Evolutionary conservation across 2,888 invertebrate species (phyloP).

Genomic region (Oasisia sp.): DNA sequence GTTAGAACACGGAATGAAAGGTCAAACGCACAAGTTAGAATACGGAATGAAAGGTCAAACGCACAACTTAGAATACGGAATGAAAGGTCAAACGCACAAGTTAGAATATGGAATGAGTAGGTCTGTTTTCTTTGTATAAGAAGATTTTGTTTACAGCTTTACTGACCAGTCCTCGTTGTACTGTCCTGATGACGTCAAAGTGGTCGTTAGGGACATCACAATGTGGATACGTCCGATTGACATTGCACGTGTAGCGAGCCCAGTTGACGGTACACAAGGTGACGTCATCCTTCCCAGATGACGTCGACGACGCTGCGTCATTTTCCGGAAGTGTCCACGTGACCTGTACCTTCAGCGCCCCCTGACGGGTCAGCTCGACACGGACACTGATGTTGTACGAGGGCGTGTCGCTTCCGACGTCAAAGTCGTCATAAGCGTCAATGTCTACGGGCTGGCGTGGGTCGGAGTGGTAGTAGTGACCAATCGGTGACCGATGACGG

Average conservation of each 20-base stretch:
- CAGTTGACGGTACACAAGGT: not conserved
- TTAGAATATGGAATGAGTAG: not conserved
- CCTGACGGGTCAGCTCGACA: not conserved
- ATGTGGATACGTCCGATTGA: not conserved
- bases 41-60: not conserved
- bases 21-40: not conserved
- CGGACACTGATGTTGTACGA: not conserved
- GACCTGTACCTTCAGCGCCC: not conserved
- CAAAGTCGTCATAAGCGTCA: not conserved
- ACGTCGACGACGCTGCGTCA: not conserved
- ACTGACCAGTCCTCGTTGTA: not conserved
- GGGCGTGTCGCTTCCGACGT: not conserved
- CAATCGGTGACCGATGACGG: not conserved
- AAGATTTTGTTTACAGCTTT: not conserved
- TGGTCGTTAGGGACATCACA: not conserved
- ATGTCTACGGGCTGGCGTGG: not conserved
- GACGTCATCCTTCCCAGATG: not conserved
- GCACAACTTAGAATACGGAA: not conserved
- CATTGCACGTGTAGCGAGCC: not conserved
- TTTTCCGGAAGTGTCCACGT: not conserved
- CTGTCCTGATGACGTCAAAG: not conserved
- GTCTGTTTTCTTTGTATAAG: not conserved
- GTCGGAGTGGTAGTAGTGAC: not conserved
- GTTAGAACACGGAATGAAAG: not conserved
- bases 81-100: not conserved